phyloP scores from a whole-genome alignment of 2,797 vertebrate genomes.

The Gymnoscopelus microlampas region DNA sequence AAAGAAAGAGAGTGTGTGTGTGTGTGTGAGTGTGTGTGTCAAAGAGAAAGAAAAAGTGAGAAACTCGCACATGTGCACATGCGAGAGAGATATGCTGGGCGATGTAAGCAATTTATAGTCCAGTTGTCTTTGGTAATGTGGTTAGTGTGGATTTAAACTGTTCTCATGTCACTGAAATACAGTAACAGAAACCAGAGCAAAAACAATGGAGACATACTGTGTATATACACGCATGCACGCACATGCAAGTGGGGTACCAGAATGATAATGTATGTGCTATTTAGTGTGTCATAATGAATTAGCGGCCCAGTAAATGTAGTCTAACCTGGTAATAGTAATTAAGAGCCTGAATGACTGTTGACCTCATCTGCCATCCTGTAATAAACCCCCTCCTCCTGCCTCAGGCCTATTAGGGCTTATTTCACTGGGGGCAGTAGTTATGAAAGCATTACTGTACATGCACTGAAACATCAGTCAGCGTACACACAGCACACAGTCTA shows the following conservation, averaged over 20 bases:
- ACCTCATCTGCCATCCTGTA: slow-evolving; percentile 52
- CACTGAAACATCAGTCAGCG: slow-evolving; percentile 30
- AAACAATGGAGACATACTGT: too few species aligned
- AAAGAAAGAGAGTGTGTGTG: slow-evolving; percentile 1
- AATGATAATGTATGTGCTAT: not conserved
- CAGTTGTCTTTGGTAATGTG: slow-evolving; percentile 12
- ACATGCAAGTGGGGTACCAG: not conserved
- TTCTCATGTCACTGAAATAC: too few species aligned
- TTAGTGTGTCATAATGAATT: slow-evolving; percentile 32
- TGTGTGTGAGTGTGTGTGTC: not conserved
- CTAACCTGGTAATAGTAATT: slow-evolving; percentile 54
- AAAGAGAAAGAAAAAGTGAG: not conserved
- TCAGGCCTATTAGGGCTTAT: slow-evolving; percentile 43
- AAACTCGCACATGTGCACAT: too few species aligned
- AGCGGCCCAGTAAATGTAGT: slow-evolving; percentile 41
- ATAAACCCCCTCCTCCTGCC: slow-evolving; percentile 41
- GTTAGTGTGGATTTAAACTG: not conserved
- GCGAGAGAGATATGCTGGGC: not conserved
- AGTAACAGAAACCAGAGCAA: too few species aligned
- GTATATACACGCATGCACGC: not conserved
- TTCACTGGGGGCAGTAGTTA: slow-evolving; percentile 44
- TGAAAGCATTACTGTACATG: slow-evolving; percentile 2
- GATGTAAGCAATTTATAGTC: not conserved
- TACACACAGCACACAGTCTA: slow-evolving; percentile 15
- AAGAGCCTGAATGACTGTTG: slow-evolving; percentile 55